These are phyloP conservation scores for Apamea anceps DNA, from an alignment of 2,888 invertebrate genomes.

Conservation along the genomic window DNA sequence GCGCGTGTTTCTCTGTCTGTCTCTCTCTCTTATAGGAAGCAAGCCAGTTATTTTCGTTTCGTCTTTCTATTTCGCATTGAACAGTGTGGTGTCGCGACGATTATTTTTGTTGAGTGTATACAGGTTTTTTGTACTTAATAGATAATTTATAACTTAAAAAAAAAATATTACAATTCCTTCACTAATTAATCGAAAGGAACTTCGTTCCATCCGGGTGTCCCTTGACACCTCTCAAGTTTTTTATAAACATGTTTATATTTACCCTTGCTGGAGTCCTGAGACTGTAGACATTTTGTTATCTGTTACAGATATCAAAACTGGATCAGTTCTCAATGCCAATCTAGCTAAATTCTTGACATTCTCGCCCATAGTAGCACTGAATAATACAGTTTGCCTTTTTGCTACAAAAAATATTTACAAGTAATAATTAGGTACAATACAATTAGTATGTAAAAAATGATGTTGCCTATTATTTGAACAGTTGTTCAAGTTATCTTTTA, in stretches of 20 bases:
- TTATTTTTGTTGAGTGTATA: too few relatives aligned
- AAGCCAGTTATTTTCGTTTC: too few relatives aligned
- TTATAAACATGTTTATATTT: conserved; percentile 51
- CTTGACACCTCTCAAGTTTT: too few relatives aligned
- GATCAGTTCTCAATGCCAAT: conserved; percentile 96
- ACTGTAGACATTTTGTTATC: conserved; percentile 94
- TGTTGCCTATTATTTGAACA: conserved; percentile 21
- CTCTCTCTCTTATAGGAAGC: too few relatives aligned
- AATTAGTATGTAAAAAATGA: not conserved
- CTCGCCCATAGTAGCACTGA: conserved; percentile 99
- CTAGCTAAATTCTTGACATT: conserved; percentile 96
- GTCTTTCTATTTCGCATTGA: too few relatives aligned
- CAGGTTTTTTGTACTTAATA: too few relatives aligned
- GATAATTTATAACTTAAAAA: too few relatives aligned
- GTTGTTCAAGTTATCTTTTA: conserved; percentile 11
- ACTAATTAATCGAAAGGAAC: too few relatives aligned
- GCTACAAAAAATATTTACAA: conserved; percentile 89
- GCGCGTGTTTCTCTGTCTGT: too few relatives aligned
- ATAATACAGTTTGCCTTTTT: conserved; percentile 97
- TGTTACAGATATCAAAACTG: conserved; percentile 96
- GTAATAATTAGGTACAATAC: not conserved
- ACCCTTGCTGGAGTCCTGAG: conserved; percentile 94
- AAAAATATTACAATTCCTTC: too few relatives aligned
- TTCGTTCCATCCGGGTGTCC: too few relatives aligned
- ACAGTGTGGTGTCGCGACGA: too few relatives aligned